Evolutionary conservation across 2,113 vertebrate genomes (phyloP), one percentile per base, ranked within the genome.

Genomic region (Phainopepla nitens): DNA sequence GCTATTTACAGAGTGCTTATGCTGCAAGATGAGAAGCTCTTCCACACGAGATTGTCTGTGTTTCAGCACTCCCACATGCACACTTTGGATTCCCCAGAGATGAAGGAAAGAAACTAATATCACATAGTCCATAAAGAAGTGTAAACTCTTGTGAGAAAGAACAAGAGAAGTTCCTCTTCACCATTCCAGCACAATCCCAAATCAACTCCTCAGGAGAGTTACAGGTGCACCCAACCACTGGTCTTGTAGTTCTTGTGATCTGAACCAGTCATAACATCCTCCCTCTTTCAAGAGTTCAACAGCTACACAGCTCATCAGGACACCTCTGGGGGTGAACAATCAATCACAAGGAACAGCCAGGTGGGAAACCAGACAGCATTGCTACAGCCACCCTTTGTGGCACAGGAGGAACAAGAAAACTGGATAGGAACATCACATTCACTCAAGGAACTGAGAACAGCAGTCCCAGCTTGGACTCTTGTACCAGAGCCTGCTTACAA

Each of bases 1-100:
- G 84, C 92, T 94, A 94, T 97, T 97, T 96, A 89, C 87, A 90
- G 90, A 64, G 57, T 66, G 65, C 87, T 94, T 62, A 79, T 4
- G 3, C 76, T 79, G 64, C 39, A 85, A 72, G 39, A 77, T 61
- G 66, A 96, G 93, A 35, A 90, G 76, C 94, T 71, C 42, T 42
- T 87, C 66, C 70, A 80, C 76, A 50, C 33, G 69, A 89, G 68
- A 77, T 20, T 71, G 45, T 49, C 83, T 91, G 60, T 54, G n/a
- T 76, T 94, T 91, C 87, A 65, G 81, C 44, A 85, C 81, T 91
- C 91, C 89, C 81, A 87, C 94, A 76, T 53, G 49, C 50, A 82
- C 65, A 50, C 25, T 82, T 51, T 35, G 50, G 79, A 72, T 84
- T 92, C 64, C 85, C 62, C 36, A 64, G 86, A 71, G 66, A 76